These are phyloP conservation scores for Empidonax alnorum DNA, from an alignment of 2,113 vertebrate species.

Conservation along the genomic window DNA sequence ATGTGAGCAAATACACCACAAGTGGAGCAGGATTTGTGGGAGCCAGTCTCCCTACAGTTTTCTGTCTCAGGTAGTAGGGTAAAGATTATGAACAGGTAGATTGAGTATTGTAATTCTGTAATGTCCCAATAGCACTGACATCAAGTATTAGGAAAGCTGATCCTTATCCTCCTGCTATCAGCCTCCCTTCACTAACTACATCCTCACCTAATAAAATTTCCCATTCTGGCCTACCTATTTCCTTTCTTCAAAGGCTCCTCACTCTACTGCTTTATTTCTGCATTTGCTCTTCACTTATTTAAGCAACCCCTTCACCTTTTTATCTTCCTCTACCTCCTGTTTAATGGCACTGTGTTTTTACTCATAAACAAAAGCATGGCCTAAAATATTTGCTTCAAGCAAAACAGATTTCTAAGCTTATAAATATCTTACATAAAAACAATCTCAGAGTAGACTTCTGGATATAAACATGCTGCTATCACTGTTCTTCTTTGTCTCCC, in stretches of 20 bases:
- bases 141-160: not conserved
- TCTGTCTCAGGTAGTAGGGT: not conserved
- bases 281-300: not conserved
- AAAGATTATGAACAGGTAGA: not conserved
- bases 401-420: constrained; percentile 10
- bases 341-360: not conserved
- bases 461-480: not conserved
- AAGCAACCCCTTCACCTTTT: not conserved
- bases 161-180: not conserved
- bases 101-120: not conserved
- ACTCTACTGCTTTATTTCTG: not conserved
- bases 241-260: not conserved
- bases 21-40: not conserved
- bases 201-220: not conserved
- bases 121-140: not conserved
- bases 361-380: not conserved
- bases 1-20: not conserved
- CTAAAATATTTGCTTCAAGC: not conserved
- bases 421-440: constrained; percentile 9
- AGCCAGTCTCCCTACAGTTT: not conserved
- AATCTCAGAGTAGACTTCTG: not conserved
- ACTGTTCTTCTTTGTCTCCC: not conserved
- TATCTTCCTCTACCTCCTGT: not conserved
- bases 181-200: not conserved
- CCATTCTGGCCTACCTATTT: not conserved